phyloP scores from a whole-genome alignment of 2,797 vertebrate genomes.

The Eulemur rubriventer region DNA sequence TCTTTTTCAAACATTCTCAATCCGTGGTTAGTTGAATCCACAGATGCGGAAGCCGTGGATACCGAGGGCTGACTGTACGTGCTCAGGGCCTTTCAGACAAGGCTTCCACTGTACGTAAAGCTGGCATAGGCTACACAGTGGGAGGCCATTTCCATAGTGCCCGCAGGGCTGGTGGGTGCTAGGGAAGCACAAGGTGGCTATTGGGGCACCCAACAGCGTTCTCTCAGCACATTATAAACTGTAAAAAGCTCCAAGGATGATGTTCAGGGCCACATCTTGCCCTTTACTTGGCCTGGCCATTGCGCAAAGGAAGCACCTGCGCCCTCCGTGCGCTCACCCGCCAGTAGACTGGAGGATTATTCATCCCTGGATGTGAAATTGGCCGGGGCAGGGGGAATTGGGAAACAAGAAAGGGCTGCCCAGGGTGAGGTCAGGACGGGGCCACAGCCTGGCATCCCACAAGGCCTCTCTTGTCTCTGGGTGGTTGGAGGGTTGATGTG shows the following conservation, averaged over 20 bases:
- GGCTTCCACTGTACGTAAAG: not conserved
- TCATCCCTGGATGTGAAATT: not conserved
- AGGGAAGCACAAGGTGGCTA: not conserved
- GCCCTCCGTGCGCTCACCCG: not conserved
- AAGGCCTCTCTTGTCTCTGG: slow-evolving; percentile 38
- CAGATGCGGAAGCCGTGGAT: not conserved
- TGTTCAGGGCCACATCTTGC: not conserved
- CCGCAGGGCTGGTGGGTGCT: not conserved
- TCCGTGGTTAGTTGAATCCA: not conserved
- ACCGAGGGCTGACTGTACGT: not conserved
- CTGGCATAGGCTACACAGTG: not conserved
- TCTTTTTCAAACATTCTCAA: not conserved
- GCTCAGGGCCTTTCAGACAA: not conserved
- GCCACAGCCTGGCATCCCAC: not conserved
- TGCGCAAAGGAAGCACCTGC: not conserved
- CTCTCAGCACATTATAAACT: not conserved
- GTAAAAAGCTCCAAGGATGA: not conserved
- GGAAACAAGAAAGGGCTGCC: not conserved
- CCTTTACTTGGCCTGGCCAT: not conserved
- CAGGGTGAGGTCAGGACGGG: not conserved
- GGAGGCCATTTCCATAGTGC: not conserved
- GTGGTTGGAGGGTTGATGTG: not conserved
- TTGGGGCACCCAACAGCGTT: not conserved
- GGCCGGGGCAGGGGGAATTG: not conserved
- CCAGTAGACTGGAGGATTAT: slow-evolving; percentile 25